Percentiles rank a stretch among this genome's conserved stretches.
These are phyloP conservation scores for Athetis lepigone DNA, from an alignment of 2,888 invertebrate species.

Conservation along the genomic window DNA sequence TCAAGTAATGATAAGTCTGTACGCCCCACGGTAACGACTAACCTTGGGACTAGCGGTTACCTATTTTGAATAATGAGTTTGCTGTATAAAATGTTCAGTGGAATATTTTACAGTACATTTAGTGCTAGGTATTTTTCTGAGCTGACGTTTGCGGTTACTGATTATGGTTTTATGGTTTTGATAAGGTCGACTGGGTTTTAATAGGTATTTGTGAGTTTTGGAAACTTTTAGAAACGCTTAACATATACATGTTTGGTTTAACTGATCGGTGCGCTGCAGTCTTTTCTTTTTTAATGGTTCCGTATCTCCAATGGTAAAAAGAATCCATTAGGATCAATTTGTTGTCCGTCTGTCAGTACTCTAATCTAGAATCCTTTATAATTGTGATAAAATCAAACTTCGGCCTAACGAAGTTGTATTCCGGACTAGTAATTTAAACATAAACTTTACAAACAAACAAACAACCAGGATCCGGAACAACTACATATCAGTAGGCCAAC, in stretches of 20 bases:
- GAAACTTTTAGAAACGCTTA: neutral
- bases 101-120: conserved; percentile 36
- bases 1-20: conserved; percentile 41
- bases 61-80: conserved; percentile 36
- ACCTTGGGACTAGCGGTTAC: conserved; percentile 40
- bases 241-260: neutral
- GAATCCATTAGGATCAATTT: too few relatives aligned
- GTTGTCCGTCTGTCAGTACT: too few relatives aligned
- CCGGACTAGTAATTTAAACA: too few relatives aligned
- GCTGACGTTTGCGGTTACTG: conserved; percentile 11
- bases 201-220: neutral
- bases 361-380: too few relatives aligned
- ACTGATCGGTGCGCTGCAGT: neutral
- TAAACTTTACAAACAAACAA: too few relatives aligned
- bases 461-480: too few relatives aligned
- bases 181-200: neutral
- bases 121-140: conserved; percentile 2
- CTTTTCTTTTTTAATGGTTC: too few relatives aligned
- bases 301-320: too few relatives aligned
- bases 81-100: conserved; percentile 14
- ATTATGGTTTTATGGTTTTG: conserved; percentile 16
- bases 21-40: conserved; percentile 7
- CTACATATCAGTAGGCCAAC: too few relatives aligned
- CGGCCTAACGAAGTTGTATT: too few relatives aligned
- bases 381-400: too few relatives aligned